A percentile compares a stretch with the other conserved stretches of the same genome.
Evolutionary conservation across 2,888 invertebrate genomes (phyloP).

Genomic region (Euclidia mi): DNA sequence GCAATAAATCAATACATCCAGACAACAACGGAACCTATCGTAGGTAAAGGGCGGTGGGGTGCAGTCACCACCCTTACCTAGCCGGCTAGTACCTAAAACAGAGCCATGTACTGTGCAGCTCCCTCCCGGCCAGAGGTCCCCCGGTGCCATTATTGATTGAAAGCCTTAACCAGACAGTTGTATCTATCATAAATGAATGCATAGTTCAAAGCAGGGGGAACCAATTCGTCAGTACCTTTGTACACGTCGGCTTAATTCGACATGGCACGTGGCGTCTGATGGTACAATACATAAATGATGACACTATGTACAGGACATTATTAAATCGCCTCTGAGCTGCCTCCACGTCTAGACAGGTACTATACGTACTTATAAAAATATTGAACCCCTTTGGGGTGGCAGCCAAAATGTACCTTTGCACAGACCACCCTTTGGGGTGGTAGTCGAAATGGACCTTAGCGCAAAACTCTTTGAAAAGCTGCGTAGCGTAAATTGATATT

Average conservation of each 20-base stretch:
- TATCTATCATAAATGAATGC: not conserved
- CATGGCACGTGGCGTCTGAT: no score
- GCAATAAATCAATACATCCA: constrained; percentile 6
- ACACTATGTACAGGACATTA: no score
- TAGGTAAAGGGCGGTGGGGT: not conserved
- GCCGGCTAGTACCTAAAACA: not conserved
- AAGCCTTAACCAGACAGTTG: not conserved
- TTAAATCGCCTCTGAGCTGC: no score
- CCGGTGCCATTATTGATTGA: not conserved
- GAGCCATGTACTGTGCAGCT: not conserved
- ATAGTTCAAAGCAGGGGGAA: not conserved
- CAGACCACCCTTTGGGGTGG: no score
- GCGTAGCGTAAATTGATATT: no score
- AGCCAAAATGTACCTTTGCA: no score
- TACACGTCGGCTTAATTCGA: not conserved
- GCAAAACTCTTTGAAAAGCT: no score
- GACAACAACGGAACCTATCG: not conserved
- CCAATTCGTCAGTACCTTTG: not conserved
- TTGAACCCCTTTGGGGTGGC: no score
- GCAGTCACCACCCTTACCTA: not conserved
- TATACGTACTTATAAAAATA: no score
- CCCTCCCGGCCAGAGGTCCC: not conserved
- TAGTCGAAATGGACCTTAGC: no score
- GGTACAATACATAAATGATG: no score
- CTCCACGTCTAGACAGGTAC: no score